Percentiles rank a stretch among this genome's conserved stretches.
Conservation (phyloP, 2,797 vertebrate genomes). For the Vipera ursinii region DNA sequence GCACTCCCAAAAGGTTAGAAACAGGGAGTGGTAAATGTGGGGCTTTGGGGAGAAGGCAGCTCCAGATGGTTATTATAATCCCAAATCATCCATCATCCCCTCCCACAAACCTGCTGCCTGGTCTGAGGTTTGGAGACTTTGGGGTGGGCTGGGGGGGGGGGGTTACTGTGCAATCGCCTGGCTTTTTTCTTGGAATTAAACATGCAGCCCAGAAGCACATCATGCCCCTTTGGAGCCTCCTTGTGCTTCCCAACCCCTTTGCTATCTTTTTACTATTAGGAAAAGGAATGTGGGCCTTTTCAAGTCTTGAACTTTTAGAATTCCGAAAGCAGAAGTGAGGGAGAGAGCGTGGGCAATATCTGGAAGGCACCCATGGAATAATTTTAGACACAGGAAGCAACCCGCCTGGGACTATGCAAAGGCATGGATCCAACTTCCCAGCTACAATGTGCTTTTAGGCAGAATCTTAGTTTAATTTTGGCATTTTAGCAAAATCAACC, state of each 20-base stretch:
- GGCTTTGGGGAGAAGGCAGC: not conserved
- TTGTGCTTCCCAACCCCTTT: not conserved
- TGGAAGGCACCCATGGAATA: not conserved
- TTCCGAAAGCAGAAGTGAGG: not conserved
- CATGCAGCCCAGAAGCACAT: not conserved
- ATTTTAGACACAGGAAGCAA: not conserved
- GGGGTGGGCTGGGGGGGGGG: too few species aligned
- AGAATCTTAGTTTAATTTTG: not conserved
- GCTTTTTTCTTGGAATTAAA: not conserved
- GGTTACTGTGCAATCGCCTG: not conserved
- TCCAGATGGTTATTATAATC: not conserved
- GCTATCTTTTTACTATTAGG: not conserved
- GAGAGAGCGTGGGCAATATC: too few species aligned
- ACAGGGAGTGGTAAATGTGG: not conserved
- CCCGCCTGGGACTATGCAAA: not conserved
- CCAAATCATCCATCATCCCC: not conserved
- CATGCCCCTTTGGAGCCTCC: not conserved
- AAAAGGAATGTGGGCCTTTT: not conserved
- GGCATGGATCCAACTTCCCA: not conserved
- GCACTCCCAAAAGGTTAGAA: not conserved
- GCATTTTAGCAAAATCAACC: not conserved
- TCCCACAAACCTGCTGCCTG: too few species aligned
- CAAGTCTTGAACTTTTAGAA: not conserved
- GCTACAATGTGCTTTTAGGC: not conserved
- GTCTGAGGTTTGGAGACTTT: not conserved